Evolutionary conservation across 2,797 vertebrate species (phyloP), one percentile per base, ranked within the genome.

Genomic region (Diplodus puntazzo): DNA sequence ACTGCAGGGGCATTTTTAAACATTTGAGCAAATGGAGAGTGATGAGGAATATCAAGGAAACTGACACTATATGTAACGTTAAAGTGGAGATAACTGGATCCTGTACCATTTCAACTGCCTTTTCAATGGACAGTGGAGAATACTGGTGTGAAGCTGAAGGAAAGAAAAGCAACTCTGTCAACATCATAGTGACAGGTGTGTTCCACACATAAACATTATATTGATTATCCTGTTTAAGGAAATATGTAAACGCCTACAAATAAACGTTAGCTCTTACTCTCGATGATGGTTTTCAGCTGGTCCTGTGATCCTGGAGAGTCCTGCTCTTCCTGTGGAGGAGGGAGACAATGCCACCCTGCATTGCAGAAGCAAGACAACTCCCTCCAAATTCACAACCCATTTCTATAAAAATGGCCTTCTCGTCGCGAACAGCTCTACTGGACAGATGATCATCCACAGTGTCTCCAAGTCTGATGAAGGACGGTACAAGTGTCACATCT

Each of bases 121-220:
- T 14, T n/a, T 1, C 3, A 30, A 1, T 1, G 6, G 46, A 65
- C 62, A 65, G 12, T 8, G 62, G 62, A 48, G 46, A 50, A 12
- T 73, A 73, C 52, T 65, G 61, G 71, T 73, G 71, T 17, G 25
- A 65, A 21, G 49, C 69, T 25, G 46, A 21, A 13, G 57, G 46
- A 25, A n/a, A 21, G 11, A 16, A 17, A 1, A 43, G 57, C 57
- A 30, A 23, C 14, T 1, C n/a, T 14, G 2, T 71, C 20, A 17
- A 2, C 27, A 71, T 71, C 57, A 42, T 11, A 11, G 46, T 71
- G 16, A 42, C 57, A 8, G 25, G 69, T 71, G 18, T 0, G 27
- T 50, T 49, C 12, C 23, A 6, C 4, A 53, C n/a, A 23, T 13
- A n/a, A n/a, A n/a, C n/a, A n/a, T n/a, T n/a, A n/a, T n/a, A n/a